Conservation (phyloP, 2,113 vertebrate species). For the Zosterops borbonicus region DNA sequence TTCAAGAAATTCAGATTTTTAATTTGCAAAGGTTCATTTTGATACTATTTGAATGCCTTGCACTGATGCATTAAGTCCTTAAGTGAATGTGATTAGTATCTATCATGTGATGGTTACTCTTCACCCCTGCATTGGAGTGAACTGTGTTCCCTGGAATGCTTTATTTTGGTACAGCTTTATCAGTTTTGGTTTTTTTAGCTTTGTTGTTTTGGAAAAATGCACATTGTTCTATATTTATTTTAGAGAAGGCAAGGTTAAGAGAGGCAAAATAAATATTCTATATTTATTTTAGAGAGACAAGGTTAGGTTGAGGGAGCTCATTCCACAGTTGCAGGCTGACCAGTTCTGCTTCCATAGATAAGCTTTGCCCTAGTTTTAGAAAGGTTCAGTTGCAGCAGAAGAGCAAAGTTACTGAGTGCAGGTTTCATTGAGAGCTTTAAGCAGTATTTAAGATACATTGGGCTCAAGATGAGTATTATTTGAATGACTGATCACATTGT, state of each 20-base stretch:
- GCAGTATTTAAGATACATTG: not conserved
- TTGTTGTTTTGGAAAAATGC: not conserved
- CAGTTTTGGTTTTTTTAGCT: not conserved
- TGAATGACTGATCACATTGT: not conserved
- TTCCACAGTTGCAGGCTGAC: not conserved
- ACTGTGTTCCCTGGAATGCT: not conserved
- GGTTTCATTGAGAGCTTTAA: not conserved
- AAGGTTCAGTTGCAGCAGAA: not conserved
- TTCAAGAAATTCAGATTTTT: not conserved
- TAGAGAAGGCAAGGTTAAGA: not conserved
- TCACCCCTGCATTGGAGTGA: not conserved
- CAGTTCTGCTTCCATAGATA: not conserved
- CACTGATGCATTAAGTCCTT: not conserved
- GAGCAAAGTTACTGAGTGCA: not conserved
- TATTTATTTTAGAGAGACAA: constrained; percentile 19
- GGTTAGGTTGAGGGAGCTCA: not conserved
- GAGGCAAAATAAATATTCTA: not conserved
- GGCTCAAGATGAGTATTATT: not conserved
- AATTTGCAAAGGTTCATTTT: not conserved
- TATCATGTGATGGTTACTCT: not conserved
- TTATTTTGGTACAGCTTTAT: not conserved
- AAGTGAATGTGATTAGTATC: not conserved
- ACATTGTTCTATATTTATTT: not conserved
- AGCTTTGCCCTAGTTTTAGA: not conserved
- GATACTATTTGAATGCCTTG: not conserved